phyloP scores from a whole-genome alignment of 2,113 vertebrate species.

The Anoura caudifer region DNA sequence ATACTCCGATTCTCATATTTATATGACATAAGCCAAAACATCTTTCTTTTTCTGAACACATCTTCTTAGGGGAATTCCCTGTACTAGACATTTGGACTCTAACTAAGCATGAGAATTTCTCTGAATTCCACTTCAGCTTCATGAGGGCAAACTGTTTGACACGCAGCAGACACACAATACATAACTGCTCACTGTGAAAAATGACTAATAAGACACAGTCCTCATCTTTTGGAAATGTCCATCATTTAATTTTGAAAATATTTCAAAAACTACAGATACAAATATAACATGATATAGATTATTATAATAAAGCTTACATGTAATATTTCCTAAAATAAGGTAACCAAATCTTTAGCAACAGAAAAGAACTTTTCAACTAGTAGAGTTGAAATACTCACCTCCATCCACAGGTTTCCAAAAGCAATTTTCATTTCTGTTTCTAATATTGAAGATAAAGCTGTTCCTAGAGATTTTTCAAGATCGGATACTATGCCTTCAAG shows the following conservation, averaged over 20 bases:
- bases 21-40: background rate
- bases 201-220: background rate
- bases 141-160: background rate
- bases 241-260: background rate
- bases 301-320: background rate
- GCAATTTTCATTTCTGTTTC: conserved; percentile 93
- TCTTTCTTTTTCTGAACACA: background rate
- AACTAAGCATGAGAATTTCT: background rate
- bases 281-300: background rate
- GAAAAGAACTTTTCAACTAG: conserved; percentile 21
- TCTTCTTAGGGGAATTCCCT: background rate
- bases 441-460: conserved; percentile 88
- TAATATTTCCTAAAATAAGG: background rate
- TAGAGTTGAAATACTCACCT: conserved; percentile 80
- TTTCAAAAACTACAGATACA: conserved; percentile 4
- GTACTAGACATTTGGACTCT: background rate
- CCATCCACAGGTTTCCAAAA: conserved; percentile 89
- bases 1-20: conserved; percentile 30
- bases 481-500: conserved; percentile 79
- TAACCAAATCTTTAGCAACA: conserved; percentile 19
- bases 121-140: background rate
- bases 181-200: background rate
- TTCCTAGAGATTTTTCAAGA: conserved; percentile 86
- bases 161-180: background rate
- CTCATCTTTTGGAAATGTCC: background rate